Base-by-base conservation (phyloP, 2,888 invertebrate species). In the Callimorpha dominula region DNA sequence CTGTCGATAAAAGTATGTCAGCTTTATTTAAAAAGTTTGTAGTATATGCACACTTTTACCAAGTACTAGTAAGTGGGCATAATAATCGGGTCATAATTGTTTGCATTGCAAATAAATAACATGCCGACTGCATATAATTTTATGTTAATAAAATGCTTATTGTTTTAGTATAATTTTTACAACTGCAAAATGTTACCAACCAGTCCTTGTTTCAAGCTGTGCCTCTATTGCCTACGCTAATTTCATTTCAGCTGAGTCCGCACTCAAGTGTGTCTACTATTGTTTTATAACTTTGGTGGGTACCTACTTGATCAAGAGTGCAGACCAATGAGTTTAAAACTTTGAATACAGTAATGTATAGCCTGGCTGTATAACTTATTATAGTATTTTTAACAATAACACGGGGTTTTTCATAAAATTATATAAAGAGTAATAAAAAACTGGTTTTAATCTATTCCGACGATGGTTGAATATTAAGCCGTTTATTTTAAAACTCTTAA, bases 151-250 rank as follows among this genome's bases (percentile, higher is more conserved):
- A 79, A 72, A 69, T 40, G 60, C 68, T 77, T 68, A 77, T 68
- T 70, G 68, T 75, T 69, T 68, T 20, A 62, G 64, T 72, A 69
- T 57, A 50, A 46, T 69, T 73, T 75, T 75, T 75, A 79, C 78
- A 77, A 81, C 46, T 74, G 77, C 73, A 66, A 72, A 78, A 17
- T 73, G 69, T 76, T 71, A 76, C 74, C 68, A 76, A 68, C 43
- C 5, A 72, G 77, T 75, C 73, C 86, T 78, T 76, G 72, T 54
- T 81, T 81, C 82, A 85, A 31, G 78, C 75, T 78, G 80, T 75
- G 76, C 70, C n/a, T 73, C 31, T 31, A 71, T 74, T 76, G 67
- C 71, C 52, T 73, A 65, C 49, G 76, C 79, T 76, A 70, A 79
- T 76, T 81, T 67, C 52, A 68, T 75, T 77, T 20, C 67, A 67